Evolutionary conservation across 2,113 vertebrate species (phyloP).

Genomic region (Sakesphorus luctuosus): DNA sequence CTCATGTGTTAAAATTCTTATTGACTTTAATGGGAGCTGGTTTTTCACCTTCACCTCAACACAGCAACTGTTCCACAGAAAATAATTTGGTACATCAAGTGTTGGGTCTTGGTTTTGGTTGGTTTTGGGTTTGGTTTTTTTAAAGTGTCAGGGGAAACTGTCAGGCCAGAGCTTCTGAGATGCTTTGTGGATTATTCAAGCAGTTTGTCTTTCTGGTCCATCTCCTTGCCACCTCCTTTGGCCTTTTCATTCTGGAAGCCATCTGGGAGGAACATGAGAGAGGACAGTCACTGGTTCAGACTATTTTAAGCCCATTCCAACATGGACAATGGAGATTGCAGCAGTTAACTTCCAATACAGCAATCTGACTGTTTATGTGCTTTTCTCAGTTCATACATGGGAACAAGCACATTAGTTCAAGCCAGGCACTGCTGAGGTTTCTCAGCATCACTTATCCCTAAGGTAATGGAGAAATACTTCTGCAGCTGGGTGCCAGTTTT

Average conservation of each 20-base stretch:
- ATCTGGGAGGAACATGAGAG: not conserved
- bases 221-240: not conserved
- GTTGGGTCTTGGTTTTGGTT: not conserved
- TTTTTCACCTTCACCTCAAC: not conserved
- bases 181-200: not conserved
- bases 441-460: not conserved
- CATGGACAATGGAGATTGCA: not conserved
- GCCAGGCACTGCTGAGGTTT: not conserved
- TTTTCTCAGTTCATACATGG: not conserved
- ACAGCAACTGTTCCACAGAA: not conserved
- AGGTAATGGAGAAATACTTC: not conserved
- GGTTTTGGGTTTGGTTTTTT: not conserved
- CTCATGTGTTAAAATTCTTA: not conserved
- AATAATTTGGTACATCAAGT: not conserved
- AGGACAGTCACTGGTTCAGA: not conserved
- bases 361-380: not conserved
- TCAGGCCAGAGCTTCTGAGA: not conserved
- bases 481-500: not conserved
- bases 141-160: not conserved
- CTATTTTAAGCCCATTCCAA: not conserved
- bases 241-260: not conserved
- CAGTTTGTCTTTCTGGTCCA: not conserved
- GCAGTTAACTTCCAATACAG: not conserved
- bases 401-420: not conserved
- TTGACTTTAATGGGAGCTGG: not conserved